Conservation (phyloP, 2,888 invertebrate genomes). For the Carcina quercana region DNA sequence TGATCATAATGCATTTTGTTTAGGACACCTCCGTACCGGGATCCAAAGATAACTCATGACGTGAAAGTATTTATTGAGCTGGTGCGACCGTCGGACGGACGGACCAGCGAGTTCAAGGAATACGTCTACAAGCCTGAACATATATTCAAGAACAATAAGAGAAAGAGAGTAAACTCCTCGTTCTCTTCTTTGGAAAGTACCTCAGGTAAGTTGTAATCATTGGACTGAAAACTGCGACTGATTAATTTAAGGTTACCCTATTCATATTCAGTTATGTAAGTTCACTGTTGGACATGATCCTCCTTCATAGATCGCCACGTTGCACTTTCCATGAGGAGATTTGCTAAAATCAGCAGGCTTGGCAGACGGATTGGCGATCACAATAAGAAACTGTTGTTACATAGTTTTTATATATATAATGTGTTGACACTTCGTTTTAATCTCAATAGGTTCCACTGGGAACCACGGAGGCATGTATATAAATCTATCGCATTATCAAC, state of each 20-base stretch:
- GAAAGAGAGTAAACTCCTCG: conserved; percentile 24
- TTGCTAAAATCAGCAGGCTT: no score
- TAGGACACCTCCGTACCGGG: conserved; percentile 85
- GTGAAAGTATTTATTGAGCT: conserved; percentile 84
- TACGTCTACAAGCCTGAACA: conserved; percentile 49
- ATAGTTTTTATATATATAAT: neutral
- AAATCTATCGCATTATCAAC: no score
- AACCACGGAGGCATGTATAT: no score
- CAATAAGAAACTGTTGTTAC: neutral
- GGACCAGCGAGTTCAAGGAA: conserved; percentile 49
- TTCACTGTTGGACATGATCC: no score
- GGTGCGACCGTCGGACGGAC: conserved; percentile 76
- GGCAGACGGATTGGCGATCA: no score
- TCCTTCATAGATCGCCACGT: no score
- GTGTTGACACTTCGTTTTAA: no score
- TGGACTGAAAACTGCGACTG: neutral
- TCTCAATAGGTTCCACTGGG: no score
- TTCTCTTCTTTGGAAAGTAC: conserved; percentile 7
- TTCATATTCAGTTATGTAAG: neutral
- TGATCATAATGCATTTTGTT: no score
- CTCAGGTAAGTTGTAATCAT: conserved; percentile 3
- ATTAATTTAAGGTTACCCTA: neutral
- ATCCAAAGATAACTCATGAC: conserved; percentile 75
- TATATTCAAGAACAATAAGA: conserved; percentile 38
- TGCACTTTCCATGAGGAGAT: no score